A percentile compares a stretch with the other conserved stretches of the same genome.
Evolutionary conservation across 2,888 invertebrate species (phyloP).

Genomic region (Lasioglossum vierecki): DNA sequence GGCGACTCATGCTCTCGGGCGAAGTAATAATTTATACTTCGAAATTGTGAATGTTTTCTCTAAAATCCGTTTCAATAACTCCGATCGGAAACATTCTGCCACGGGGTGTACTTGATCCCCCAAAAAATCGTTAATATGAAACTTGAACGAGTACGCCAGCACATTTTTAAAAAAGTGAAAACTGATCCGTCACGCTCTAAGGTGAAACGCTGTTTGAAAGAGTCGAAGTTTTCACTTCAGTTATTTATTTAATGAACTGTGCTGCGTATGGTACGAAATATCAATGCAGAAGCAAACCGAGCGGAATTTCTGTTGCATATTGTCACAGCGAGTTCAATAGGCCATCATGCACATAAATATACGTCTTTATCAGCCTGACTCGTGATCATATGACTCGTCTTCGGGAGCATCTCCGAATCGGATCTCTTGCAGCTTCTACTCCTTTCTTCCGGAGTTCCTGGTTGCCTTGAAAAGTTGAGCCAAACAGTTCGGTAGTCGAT

Average conservation of each 20-base stretch:
- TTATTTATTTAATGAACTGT: background rate
- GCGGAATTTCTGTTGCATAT: background rate
- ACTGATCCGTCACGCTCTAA: too few species aligned
- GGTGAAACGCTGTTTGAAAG: too few species aligned
- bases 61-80: too few species aligned
- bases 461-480: conserved; percentile 22
- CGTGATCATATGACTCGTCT: background rate
- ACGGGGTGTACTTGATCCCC: background rate
- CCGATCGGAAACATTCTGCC: too few species aligned
- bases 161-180: too few species aligned
- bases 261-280: background rate
- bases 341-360: background rate
- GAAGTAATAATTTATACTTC: too few species aligned
- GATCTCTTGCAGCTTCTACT: conserved; percentile 12
- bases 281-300: background rate
- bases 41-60: too few species aligned
- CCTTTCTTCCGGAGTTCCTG: conserved; percentile 17
- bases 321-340: background rate
- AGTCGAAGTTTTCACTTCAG: too few species aligned
- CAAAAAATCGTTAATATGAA: background rate
- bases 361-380: background rate
- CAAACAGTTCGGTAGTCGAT: conserved; percentile 35
- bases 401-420: background rate
- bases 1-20: too few species aligned
- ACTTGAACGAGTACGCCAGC: background rate